Conservation (phyloP, 2,797 vertebrate genomes). For the Chelon auratus region DNA sequence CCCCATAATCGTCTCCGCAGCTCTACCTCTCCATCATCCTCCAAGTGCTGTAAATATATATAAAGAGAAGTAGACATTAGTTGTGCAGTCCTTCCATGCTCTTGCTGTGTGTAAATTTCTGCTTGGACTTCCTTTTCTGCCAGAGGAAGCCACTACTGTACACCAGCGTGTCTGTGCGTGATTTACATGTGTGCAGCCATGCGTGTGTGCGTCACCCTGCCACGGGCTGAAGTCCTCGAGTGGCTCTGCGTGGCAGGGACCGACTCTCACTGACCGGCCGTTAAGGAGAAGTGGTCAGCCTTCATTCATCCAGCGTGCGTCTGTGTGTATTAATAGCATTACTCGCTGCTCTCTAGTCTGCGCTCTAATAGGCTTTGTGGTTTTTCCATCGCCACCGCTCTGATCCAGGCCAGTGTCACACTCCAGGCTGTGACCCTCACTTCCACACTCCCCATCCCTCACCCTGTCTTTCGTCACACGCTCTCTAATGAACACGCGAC, state of each 20-base stretch:
- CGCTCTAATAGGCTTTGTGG: conserved; percentile 70
- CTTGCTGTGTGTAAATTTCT: conserved; percentile 1
- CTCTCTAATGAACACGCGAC: conserved; percentile 44
- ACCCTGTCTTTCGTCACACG: conserved; percentile 7
- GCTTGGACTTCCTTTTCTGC: conserved; percentile 10
- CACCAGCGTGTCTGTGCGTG: neutral
- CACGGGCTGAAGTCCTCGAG: conserved; percentile 29
- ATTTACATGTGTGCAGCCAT: conserved; percentile 35
- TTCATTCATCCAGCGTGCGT: neutral
- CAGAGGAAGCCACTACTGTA: conserved; percentile 20
- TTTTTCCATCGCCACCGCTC: conserved; percentile 43
- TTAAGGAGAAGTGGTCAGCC: conserved; percentile 18
- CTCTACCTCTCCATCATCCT: conserved; percentile 15
- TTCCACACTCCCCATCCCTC: neutral
- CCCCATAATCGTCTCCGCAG: conserved; percentile 16
- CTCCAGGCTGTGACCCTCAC: conserved; percentile 31
- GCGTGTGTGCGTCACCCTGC: conserved; percentile 22
- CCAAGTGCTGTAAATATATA: conserved; percentile 17
- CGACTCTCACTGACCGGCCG: conserved; percentile 44
- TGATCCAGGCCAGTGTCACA: conserved; percentile 56
- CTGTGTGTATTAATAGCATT: conserved; percentile 46
- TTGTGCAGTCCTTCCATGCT: neutral
- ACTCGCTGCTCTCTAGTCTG: conserved; percentile 54
- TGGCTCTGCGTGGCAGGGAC: conserved; percentile 12
- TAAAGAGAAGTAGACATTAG: conserved; percentile 30